phyloP scores from a whole-genome alignment of 2,888 invertebrate genomes.

The Ophonus ardosiacus region DNA sequence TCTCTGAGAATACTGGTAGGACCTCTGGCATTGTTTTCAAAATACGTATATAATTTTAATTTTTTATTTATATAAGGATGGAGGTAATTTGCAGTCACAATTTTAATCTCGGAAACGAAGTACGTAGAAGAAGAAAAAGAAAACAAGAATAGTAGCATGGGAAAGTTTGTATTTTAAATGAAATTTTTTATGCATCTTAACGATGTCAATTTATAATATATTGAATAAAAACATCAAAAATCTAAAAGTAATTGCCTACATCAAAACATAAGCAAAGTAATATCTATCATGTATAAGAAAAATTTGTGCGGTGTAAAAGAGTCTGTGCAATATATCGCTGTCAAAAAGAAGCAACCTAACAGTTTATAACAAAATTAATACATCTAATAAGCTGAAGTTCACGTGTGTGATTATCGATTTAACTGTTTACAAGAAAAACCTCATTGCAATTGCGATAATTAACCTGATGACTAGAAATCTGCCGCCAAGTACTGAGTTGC shows the following conservation, averaged over 20 bases:
- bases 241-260: not conserved
- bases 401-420: constrained; percentile 23
- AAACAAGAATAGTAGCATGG: too few species aligned
- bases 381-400: constrained; percentile 23
- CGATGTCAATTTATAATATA: constrained; percentile 14
- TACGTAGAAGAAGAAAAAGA: too few species aligned
- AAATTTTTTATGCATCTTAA: not conserved
- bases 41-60: too few species aligned
- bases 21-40: too few species aligned
- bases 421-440: constrained; percentile 30
- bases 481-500: constrained; percentile 28
- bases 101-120: too few species aligned
- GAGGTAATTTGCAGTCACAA: too few species aligned
- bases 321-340: not conserved
- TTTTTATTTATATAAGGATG: too few species aligned
- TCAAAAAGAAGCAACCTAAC: constrained; percentile 6
- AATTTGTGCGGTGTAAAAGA: not conserved
- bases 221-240: not conserved
- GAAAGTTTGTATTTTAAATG: not conserved
- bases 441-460: constrained; percentile 22
- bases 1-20: too few species aligned
- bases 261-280: not conserved
- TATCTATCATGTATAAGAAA: not conserved
- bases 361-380: constrained; percentile 37
- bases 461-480: constrained; percentile 38